Base-by-base conservation (phyloP, 2,888 invertebrate species). In the Clivina fossor region DNA sequence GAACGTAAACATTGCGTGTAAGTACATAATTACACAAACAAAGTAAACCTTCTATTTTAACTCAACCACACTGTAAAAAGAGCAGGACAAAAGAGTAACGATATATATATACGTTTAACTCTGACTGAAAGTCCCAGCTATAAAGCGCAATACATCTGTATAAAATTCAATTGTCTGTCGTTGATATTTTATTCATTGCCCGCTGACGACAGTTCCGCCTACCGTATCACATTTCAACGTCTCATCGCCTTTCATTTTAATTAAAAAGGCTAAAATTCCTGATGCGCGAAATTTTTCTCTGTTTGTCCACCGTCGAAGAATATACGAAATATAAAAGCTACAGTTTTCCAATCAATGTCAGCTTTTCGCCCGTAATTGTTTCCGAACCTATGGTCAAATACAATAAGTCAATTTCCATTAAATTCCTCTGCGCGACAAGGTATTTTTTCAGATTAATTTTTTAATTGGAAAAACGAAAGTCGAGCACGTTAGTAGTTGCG, bases 171-270 rank as follows among this genome's bases (percentile, higher is more conserved):
- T 50, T 50, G 50, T 40, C 32, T 41, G 41, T 26, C 41, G 30
- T 8, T 30, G 50, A 50, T 50, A 50, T 50, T 50, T 50, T 50
- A 50, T 50, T 50, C 50, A 50, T 50, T 50, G 50, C 50, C 30
- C 41, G 50, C 24, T 22, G 30, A 22, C 33, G 33, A 13, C 35
- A 4, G 16, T 7, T 9, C 32, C 13, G 37, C 3, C 3, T 15
- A 20, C 38, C 9, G 33, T 47, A 32, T 33, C 47, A 19, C 32
- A 33, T 33, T 47, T 47, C 47, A 22, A 47, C 47, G 22, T 32
- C 47, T 28, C 22, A 22, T 19, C 16, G 47, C 22, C 30, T 41
- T 50, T 32, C 41, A 30, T 32, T 50, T 50, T 50, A 50, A 50
- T 50, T 50, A 41, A 50, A 50, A 15, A 32, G 22, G 41, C 19